Conservation (phyloP, 2,888 invertebrate species). For the Stomorhina lunata region DNA sequence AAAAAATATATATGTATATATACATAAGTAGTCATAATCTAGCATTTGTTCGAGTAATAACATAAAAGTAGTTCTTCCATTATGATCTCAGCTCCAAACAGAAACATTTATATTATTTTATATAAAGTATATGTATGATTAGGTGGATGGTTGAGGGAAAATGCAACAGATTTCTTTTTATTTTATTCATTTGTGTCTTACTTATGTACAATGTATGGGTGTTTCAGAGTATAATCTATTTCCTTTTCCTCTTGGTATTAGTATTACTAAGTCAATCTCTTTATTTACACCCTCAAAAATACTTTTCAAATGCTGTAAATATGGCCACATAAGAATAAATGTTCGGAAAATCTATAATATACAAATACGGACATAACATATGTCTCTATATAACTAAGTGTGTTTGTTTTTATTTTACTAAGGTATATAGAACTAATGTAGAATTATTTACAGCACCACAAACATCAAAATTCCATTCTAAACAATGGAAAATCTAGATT, state of each 20-base stretch:
- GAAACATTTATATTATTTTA: neutral
- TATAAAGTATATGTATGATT: neutral
- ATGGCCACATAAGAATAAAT: neutral
- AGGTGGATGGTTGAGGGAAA: neutral
- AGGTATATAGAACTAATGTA: no score
- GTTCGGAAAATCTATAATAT: neutral
- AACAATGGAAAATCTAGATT: slow-evolving; percentile 40
- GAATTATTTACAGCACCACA: neutral
- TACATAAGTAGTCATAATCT: slow-evolving; percentile 46
- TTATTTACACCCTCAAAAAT: slow-evolving; percentile 25
- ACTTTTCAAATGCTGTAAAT: neutral
- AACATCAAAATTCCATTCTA: slow-evolving; percentile 18
- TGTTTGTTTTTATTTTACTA: neutral
- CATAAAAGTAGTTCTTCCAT: slow-evolving; percentile 9
- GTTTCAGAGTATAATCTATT: neutral
- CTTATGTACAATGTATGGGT: no score
- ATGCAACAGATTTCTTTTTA: slow-evolving; percentile 61
- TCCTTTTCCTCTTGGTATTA: neutral
- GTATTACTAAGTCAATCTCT: slow-evolving; percentile 12
- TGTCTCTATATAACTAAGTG: neutral
- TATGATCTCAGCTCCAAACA: neutral
- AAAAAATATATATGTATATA: neutral
- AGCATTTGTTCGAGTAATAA: slow-evolving; percentile 27
- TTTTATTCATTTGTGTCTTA: slow-evolving; percentile 23
- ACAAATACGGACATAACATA: neutral